These are phyloP conservation scores for Orestias chungarensis DNA, from an alignment of 2,797 vertebrate genomes.

Conservation along the genomic window DNA sequence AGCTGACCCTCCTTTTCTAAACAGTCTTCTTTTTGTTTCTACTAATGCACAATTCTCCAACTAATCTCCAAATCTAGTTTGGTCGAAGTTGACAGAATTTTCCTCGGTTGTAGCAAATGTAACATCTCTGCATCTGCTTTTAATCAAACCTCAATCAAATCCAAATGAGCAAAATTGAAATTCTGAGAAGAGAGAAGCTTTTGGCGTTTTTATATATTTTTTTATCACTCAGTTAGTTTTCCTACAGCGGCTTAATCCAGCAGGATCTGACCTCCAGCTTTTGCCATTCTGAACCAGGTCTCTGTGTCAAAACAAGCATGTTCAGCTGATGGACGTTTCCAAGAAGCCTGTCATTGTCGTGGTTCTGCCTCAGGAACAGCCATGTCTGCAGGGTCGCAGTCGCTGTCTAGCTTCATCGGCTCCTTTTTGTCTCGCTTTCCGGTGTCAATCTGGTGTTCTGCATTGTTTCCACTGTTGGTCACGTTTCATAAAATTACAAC, in stretches of 20 bases:
- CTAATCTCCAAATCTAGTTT: no score
- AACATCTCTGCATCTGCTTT: background rate
- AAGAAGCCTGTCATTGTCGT: background rate
- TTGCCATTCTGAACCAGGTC: background rate
- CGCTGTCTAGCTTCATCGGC: background rate
- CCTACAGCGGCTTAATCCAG: background rate
- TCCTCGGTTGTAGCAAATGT: background rate
- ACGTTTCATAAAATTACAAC: slow-evolving; percentile 11
- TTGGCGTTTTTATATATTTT: no score
- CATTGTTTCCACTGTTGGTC: slow-evolving; percentile 10
- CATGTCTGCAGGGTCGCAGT: background rate
- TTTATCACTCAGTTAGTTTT: background rate
- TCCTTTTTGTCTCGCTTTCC: background rate
- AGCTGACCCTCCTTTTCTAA: no score
- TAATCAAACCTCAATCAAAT: background rate
- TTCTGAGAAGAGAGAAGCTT: background rate
- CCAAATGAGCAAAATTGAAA: no score
- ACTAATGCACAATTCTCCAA: no score
- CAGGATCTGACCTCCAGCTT: background rate
- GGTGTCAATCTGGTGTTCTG: background rate
- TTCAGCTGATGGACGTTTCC: slow-evolving; percentile 8
- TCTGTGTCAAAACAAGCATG: background rate
- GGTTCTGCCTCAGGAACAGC: background rate
- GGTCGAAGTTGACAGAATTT: background rate
- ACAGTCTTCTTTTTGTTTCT: no score